phyloP scores from a whole-genome alignment of 2,797 vertebrate genomes.

The Poeciliopsis paucimaculata region DNA sequence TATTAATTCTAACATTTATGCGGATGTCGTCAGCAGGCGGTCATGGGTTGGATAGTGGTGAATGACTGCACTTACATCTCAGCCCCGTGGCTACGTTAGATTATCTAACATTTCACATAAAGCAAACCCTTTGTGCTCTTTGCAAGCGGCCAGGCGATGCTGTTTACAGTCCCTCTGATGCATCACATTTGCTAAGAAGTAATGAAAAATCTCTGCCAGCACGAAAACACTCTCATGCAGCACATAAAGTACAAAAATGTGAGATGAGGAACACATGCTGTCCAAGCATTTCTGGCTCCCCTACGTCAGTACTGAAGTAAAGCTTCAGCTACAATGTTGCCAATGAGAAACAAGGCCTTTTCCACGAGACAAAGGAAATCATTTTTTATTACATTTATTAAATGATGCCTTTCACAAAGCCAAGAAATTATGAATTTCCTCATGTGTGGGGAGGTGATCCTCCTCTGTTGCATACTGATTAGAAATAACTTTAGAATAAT shows the following conservation, averaged over 20 bases:
- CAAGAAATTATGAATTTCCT: neutral
- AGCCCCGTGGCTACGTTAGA: constrained; percentile 12
- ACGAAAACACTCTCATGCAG: constrained; percentile 40
- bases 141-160: constrained; percentile 10
- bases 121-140: constrained; percentile 27
- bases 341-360: constrained; percentile 12
- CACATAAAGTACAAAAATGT: constrained; percentile 25
- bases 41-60: constrained; percentile 29
- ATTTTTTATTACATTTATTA: constrained; percentile 12
- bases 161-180: constrained; percentile 31
- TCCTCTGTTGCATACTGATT: neutral
- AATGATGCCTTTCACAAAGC: constrained; percentile 18
- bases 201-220: constrained; percentile 29
- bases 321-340: constrained; percentile 15
- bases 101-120: constrained; percentile 48
- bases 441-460: neutral
- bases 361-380: neutral
- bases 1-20: neutral
- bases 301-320: constrained; percentile 14
- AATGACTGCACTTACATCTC: constrained; percentile 23
- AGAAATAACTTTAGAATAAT: constrained; percentile 11
- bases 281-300: constrained; percentile 20
- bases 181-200: constrained; percentile 35
- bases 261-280: constrained; percentile 14
- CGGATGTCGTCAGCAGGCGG: constrained; percentile 13